Evolutionary conservation across 2,888 invertebrate genomes (phyloP).

Genomic region (Drosophila macrospina): DNA sequence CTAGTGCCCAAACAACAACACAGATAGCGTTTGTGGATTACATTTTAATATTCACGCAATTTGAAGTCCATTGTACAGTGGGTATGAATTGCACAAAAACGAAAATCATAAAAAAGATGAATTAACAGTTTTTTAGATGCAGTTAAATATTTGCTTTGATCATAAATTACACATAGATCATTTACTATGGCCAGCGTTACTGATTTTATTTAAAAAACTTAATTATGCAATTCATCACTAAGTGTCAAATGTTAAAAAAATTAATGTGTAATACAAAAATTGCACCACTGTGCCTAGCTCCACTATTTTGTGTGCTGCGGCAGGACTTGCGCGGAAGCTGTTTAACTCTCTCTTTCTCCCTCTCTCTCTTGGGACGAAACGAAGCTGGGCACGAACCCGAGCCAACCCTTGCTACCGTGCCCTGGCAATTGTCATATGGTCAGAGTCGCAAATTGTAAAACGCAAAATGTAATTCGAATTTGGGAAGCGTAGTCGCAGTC

Average conservation of each 20-base stretch:
- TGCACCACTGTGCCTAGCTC: conserved; percentile 32
- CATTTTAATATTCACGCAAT: conserved; percentile 51
- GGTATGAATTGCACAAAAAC: conserved; percentile 12
- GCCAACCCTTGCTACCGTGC: conserved; percentile 50
- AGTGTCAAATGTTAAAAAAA: too few species aligned
- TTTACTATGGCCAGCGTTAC: too few species aligned
- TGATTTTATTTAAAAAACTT: too few species aligned
- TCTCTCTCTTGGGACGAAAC: neutral
- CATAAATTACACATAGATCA: too few species aligned
- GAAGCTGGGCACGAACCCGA: conserved; percentile 19
- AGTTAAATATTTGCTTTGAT: neutral
- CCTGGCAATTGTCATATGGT: conserved; percentile 41
- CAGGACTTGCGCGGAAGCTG: conserved; percentile 80
- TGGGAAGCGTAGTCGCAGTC: conserved; percentile 11
- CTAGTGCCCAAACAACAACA: conserved; percentile 45
- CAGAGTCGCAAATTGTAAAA: conserved; percentile 15
- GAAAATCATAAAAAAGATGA: neutral
- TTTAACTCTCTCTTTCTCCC: conserved; percentile 6
- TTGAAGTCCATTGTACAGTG: conserved; percentile 58
- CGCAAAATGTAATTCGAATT: conserved; percentile 9
- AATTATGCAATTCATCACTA: too few species aligned
- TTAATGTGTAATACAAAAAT: too few species aligned
- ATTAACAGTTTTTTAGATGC: neutral
- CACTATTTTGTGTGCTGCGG: conserved; percentile 24
- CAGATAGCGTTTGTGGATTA: conserved; percentile 65